Conservation (phyloP, 2,888 invertebrate species). For the Masnerella sp. region DNA sequence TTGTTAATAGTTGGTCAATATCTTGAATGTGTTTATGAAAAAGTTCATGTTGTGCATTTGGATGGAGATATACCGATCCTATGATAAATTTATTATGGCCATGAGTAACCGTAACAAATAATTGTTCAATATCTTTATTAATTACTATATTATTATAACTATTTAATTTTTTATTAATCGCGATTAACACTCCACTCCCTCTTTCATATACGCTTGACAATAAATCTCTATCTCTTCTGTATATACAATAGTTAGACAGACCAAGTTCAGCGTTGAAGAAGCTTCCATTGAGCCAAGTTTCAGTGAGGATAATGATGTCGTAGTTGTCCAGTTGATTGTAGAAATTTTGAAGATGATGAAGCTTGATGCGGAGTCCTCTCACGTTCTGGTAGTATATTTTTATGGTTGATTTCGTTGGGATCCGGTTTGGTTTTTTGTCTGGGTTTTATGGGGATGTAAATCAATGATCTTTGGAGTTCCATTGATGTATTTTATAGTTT, state of each 20-base stretch:
- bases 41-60: background rate
- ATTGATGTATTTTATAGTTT: background rate
- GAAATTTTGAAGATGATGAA: background rate
- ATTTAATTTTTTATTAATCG: background rate
- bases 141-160: background rate
- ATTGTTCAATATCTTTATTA: background rate
- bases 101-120: background rate
- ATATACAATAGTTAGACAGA: background rate
- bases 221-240: background rate
- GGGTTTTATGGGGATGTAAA: too few species aligned
- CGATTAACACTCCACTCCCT: constrained; percentile 6
- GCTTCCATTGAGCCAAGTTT: constrained; percentile 3
- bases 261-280: background rate
- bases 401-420: background rate
- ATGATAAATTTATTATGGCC: background rate
- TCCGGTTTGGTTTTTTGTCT: background rate
- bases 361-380: background rate
- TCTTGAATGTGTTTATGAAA: constrained; percentile 5
- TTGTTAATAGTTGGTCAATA: background rate
- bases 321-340: background rate
- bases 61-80: constrained; percentile 8
- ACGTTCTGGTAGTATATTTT: constrained; percentile 12
- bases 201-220: background rate
- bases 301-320: constrained; percentile 6
- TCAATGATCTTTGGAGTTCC: background rate